Conservation (phyloP, 2,797 vertebrate species). For the Urophycis tenuis region DNA sequence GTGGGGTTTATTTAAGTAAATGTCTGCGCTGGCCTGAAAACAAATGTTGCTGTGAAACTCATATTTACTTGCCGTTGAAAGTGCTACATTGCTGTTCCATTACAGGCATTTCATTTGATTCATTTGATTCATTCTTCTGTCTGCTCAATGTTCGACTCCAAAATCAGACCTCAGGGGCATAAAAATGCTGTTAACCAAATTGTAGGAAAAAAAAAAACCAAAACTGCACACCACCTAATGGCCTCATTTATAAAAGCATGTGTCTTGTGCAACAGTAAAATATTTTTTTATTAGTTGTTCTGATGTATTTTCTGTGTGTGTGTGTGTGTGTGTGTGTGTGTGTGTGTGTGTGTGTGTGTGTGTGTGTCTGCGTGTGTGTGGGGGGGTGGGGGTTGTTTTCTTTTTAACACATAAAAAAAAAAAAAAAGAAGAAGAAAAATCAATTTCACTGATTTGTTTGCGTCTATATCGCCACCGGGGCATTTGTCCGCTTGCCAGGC, state of each 20-base stretch:
- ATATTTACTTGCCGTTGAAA: constrained; percentile 1
- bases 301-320: too few species aligned
- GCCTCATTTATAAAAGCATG: constrained; percentile 1
- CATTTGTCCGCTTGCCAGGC: background rate
- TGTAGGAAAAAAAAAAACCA: background rate
- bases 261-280: background rate
- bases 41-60: constrained; percentile 1
- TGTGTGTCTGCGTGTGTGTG: too few species aligned
- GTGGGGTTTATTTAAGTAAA: background rate
- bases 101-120: constrained; percentile 1
- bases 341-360: too few species aligned
- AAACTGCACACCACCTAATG: background rate
- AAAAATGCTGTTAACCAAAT: background rate
- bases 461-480: background rate
- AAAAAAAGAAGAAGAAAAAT: background rate
- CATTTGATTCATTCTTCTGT: constrained; percentile 2
- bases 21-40: background rate
- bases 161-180: constrained; percentile 1
- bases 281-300: background rate
- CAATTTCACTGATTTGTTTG: background rate
- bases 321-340: too few species aligned
- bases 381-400: background rate
- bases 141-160: background rate
- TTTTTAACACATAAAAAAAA: background rate
- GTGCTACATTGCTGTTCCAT: constrained; percentile 4